Base-by-base conservation (phyloP, 2,888 invertebrate genomes). In the Hirtodrosophila trivittata region DNA sequence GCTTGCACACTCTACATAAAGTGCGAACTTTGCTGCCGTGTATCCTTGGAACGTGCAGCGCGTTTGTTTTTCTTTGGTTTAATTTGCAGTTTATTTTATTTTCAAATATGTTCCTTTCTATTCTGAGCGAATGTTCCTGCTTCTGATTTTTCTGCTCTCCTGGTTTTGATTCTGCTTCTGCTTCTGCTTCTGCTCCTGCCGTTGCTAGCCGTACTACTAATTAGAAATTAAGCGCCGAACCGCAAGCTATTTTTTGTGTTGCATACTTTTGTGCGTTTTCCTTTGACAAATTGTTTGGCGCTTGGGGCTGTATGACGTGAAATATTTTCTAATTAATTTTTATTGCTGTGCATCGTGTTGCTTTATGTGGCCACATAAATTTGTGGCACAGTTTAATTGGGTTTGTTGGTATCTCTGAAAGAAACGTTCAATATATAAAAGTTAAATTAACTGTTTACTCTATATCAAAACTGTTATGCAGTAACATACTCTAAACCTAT, bases 311-410 rank as follows among this genome's bases (percentile, higher is more conserved):
- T 41, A 25, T 57, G 46, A 60, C 47, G 69, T 57, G 62, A 73
- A 73, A 67, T 72, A 74, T 72, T 76, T 76, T 51, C 59, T 76
- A 74, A 74, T 74, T 74, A 76, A 72, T 67, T 74, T 74, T 72
- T 72, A 74, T 72, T 63, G 63, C 67, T 37, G 35, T 9, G 57
- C 60, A 18, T 47, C 45, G 51, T 46, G 46, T 51, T 58, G 46
- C 42, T 47, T 47, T 28, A 52, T 39, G 41, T 12, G 32, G 1
- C 43, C 50, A 50, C 57, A 28, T 55, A 37, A 56, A 39, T 60
- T 14, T 50, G 25, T 14, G 26, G 45, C 41, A n/a, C 25, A 52
- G 33, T 38, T 54, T 43, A 50, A 30, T 54, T 52, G 28, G 16
- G 32, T 58, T 14, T 28, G 8, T 25, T 41, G 18, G 59, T 35